Evolutionary conservation across 2,797 vertebrate species (phyloP), one percentile per base, ranked within the genome.

Genomic region (Oreonectes daqikongensis): DNA sequence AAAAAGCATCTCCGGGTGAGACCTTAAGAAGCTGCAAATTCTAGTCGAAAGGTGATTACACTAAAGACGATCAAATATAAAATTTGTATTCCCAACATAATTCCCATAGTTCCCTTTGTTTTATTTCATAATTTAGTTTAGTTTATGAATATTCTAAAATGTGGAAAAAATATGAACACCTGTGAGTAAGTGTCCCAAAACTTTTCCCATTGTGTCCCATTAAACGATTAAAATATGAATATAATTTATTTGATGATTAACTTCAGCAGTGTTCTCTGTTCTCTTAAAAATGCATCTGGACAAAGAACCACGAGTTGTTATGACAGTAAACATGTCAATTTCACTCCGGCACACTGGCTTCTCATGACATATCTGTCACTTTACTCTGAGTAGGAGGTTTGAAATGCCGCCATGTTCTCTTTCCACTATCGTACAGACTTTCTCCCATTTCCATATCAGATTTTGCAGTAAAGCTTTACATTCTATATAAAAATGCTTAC

Each of bases 281-380:
- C 20, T 17, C 52, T 10, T 70, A 2, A 22, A 64, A 18, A 2
- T 9, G 4, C 35, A 35, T 10, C n/a, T 32, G 40, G 20, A 12
- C 18, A 61, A 22, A 72, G 59, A 48, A 14, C 44, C 17, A 63
- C 18, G 59, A 64, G 38, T n/a, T 44, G 42, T 48, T 35, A 26
- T 38, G 20, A 44, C 71, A 61, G 61, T 61, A 72, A 63, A 22
- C 44, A 18, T 18, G 10, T 24, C 70, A 73, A 64, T 64, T 73
- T 28, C 50, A 63, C 30, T 40, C 30, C 26, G 71, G 14, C 15
- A 24, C 71, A 64, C 12, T 35, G 17, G 38, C 15, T 53, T 65
- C 72, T 74, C 72, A 12, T 64, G 50, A 20, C 32, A 69, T 55
- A 53, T 10, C 67, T 69, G 67, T 69, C 48, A 53, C 18, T 50